Evolutionary conservation across 2,113 vertebrate genomes (phyloP), one percentile per base, ranked within the genome.

Genomic region (Paradisaea rubra): DNA sequence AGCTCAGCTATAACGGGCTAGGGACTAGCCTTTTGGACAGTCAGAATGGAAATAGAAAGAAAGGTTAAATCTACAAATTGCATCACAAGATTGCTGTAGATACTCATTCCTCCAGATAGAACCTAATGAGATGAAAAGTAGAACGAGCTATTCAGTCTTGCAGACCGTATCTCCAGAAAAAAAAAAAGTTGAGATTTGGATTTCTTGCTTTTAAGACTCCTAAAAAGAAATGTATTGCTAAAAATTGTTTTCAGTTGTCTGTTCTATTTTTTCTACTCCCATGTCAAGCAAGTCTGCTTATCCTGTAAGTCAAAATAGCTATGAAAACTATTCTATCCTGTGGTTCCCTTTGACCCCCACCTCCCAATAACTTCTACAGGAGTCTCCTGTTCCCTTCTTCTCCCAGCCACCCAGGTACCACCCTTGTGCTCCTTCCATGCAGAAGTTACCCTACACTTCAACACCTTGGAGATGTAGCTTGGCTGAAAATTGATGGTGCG

Each of bases 291-390:
- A 63, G 12, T 52, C 25, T 47, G 24, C 27, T 80, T 68, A 77
- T 22, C 18, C 15, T 25, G 5, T 15, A 71, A n/a, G 17, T 41
- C 35, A 73, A 60, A 90, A 37, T 24, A 83, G 47, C 35, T 37
- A 20, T 11, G 21, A 56, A 59, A 86, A 37, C 9, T 19, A 35
- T 35, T 68, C 39, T 41, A 21, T n/a, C 14, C 17, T 22, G 17
- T 17, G 17, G 10, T 11, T 15, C 9, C 11, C 6, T 9, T 25
- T 5, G 6, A n/a, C 4, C 2, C 13, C 19, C 7, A 60, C 6
- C 13, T 14, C 41, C 9, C 9, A 31, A 19, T 3, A 76, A 11
- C 33, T 81, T 85, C 61, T 52, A 27, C 21, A 52, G 39, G 27
- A 69, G 15, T 31, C 22, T 61, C 27, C 49, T 47, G 13, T 31